phyloP scores from a whole-genome alignment of 1,140 invertebrate species.

The Drosophila tropicalis region DNA sequence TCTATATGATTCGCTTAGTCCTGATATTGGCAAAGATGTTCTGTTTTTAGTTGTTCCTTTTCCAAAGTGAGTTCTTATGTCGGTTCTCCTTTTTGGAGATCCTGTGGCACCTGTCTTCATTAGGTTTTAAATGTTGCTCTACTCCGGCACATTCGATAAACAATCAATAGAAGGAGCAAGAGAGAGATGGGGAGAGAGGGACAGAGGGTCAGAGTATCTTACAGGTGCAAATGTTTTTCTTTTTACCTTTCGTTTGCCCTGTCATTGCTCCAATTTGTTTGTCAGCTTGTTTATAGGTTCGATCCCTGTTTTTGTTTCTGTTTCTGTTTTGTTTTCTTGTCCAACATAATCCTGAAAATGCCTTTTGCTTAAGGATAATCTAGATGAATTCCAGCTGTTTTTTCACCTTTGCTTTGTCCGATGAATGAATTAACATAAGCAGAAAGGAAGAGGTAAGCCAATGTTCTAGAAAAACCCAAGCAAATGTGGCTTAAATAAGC shows the following conservation, averaged over 20 bases:
- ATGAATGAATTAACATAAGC: background rate
- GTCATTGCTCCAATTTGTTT: constrained; percentile 49
- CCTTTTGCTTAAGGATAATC: constrained; percentile 25
- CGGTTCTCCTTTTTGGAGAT: background rate
- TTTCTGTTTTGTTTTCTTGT: background rate
- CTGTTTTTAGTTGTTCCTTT: constrained; percentile 19
- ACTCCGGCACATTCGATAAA: constrained; percentile 40
- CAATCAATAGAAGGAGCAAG: constrained; percentile 51
- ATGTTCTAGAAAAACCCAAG: background rate
- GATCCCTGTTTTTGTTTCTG: background rate
- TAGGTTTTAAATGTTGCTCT: constrained; percentile 37
- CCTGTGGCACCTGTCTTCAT: constrained; percentile 70
- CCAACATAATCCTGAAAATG: constrained; percentile 2
- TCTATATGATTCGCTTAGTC: too few relatives aligned
- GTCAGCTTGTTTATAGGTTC: constrained; percentile 13
- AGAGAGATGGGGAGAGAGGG: background rate
- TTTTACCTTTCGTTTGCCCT: background rate
- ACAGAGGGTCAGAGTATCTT: constrained; percentile 10
- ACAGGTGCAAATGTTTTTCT: constrained; percentile 64
- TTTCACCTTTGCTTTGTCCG: constrained; percentile 20
- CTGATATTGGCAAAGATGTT: too few relatives aligned
- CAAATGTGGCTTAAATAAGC: too few relatives aligned
- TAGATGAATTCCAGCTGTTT: constrained; percentile 33
- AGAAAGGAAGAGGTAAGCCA: constrained; percentile 6
- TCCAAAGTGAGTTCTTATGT: background rate